Base-by-base conservation (phyloP, 2,797 vertebrate species). In the Periophthalmus magnuspinnatus region DNA sequence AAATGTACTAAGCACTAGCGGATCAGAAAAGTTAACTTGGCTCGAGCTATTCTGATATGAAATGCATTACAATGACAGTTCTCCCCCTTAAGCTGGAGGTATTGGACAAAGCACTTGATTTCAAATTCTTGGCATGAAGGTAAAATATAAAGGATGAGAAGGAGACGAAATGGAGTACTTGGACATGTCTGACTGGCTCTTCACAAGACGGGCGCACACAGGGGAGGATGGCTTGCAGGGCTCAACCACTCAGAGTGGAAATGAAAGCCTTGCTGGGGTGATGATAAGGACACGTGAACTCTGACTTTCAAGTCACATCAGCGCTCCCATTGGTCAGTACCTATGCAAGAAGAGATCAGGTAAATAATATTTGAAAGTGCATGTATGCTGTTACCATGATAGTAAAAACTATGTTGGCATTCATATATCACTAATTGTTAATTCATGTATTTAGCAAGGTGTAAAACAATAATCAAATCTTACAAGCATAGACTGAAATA, bases 321-420 rank as follows among this genome's bases (percentile, higher is more conserved):
- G 68, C 45, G 65, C 41, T 45, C 6, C 58, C 66, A 77, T 64
- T 65, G 75, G 62, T 92, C 86, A 93, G 75, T 90, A 91, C 84
- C 93, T 94, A 71, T 72, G 68, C 55, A 76, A 62, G 63, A 19
- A 50, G 24, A 32, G 16, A 64, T 32, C 2, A 64, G 48, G 24
- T 10, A 34, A 32, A 65, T 65, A 32, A 50, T 28, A 33, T 33
- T 21, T 2, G 17, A n/a, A 65, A 19, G n/a, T 11, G 7, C 41
- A 28, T 64, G 22, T 3, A 28, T 64, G 3, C 14, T 28, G 13
- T 3, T 47, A 28, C 17, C 5, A n/a, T 54, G 52, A 54, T 1
- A 41, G 38, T 13, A 3, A 41, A 13, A 41, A 13, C 38, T 41
- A 34, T 62, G n/a, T 8, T 62, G 60, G 5, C 60, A 38, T 62